Evolutionary conservation across 2,888 invertebrate genomes (phyloP).

Genomic region (Lamproptera curius): DNA sequence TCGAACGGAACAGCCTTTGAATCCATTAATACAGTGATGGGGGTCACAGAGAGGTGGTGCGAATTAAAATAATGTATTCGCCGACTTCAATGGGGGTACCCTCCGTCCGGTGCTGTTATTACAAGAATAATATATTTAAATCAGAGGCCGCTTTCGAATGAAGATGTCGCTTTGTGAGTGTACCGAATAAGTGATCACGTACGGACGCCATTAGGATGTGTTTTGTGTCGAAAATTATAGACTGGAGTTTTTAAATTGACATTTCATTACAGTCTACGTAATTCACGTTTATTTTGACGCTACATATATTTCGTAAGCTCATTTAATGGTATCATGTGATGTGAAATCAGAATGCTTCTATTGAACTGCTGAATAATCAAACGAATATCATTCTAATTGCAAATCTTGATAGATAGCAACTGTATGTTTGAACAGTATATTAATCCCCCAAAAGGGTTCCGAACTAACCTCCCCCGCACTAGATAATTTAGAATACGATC

Average conservation of each 20-base stretch:
- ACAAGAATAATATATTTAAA: slow-evolving; percentile 78
- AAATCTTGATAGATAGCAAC: slow-evolving; percentile 48
- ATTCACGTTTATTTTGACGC: too few relatives aligned
- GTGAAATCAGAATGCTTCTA: too few relatives aligned
- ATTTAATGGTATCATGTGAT: too few relatives aligned
- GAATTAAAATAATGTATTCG: slow-evolving; percentile 78
- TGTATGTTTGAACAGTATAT: slow-evolving; percentile 59
- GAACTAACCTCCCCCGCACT: slow-evolving; percentile 63
- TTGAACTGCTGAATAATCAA: slow-evolving; percentile 1
- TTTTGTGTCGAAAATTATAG: slow-evolving; percentile 77
- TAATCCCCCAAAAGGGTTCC: slow-evolving; percentile 71
- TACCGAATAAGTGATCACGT: slow-evolving; percentile 74
- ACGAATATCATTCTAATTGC: slow-evolving; percentile 48
- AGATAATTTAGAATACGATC: slow-evolving; percentile 72
- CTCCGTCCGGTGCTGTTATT: slow-evolving; percentile 74
- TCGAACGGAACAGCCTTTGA: slow-evolving; percentile 76
- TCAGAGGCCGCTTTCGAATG: slow-evolving; percentile 73
- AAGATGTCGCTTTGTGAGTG: slow-evolving; percentile 71
- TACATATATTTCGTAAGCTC: too few relatives aligned
- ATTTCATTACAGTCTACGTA: too few relatives aligned
- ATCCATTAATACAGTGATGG: slow-evolving; percentile 75
- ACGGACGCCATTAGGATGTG: slow-evolving; percentile 70
- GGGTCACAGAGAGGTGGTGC: slow-evolving; percentile 76
- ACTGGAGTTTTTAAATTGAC: slow-evolving; percentile 71
- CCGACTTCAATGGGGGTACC: slow-evolving; percentile 69